Base-by-base conservation (phyloP, 2,797 vertebrate species). In the Phylloscopus collybita region DNA sequence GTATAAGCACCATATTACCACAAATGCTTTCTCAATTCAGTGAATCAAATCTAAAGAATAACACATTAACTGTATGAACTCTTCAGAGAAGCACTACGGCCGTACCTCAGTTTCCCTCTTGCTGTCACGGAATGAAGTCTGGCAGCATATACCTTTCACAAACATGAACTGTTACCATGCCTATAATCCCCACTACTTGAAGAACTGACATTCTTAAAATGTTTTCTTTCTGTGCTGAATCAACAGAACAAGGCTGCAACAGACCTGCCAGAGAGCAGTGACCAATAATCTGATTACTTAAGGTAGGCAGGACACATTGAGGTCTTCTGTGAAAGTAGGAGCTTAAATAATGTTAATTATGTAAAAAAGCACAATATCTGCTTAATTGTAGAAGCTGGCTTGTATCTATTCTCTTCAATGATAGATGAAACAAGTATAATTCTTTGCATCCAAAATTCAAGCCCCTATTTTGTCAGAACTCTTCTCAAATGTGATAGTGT, bases 191-290 rank as follows among this genome's bases (percentile, higher is more conserved):
- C n/a, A 23, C 36, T 60, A 49, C 75, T 66, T 54, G 51, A 93
- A 82, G 75, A 93, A 85, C 50, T 74, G 42, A 57, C 67, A 80
- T 88, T 78, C 79, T 80, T 85, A 49, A 74, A 86, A 79, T 66
- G 30, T 66, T 93, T 95, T 81, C 26, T n/a, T 85, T 88, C 57
- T 75, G 34, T 59, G 54, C 85, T 83, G 84, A 94, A 83, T 78
- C 54, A 92, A 81, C 34, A 75, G 32, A 60, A 76, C 36, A 61
- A 73, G 51, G 64, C 66, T 73, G 34, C 5, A 7, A 67, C 6
- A 82, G 70, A 50, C 15, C 59, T 70, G 9, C 45, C n/a, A 56
- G 59, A 67, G 29, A 74, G 27, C 11, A 11, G 50, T 40, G 61
- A 79, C 32, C 51, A 79, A 25, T 59, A 88, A 78, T 51, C 38